Evolutionary conservation across 2,797 vertebrate genomes (phyloP).

Genomic region (Pagetopsis macropterus): DNA sequence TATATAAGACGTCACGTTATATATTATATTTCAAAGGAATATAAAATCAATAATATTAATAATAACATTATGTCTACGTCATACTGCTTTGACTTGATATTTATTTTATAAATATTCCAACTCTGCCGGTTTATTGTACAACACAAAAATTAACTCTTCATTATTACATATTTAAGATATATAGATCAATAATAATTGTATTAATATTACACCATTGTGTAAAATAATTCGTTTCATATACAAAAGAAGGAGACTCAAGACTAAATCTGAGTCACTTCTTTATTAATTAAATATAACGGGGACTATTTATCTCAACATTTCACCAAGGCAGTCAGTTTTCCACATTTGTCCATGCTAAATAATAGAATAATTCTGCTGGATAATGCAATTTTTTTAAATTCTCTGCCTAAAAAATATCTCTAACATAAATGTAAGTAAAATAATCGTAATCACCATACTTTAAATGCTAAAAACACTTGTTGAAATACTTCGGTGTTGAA

Average conservation of each 20-base stretch:
- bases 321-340: not conserved
- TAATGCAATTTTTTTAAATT: no score
- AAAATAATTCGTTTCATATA: no score
- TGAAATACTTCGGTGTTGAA: not conserved
- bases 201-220: no score
- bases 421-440: not conserved
- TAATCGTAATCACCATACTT: not conserved
- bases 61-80: rapidly evolving
- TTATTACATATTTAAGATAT: not conserved
- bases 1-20: not conserved
- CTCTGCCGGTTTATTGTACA: not conserved
- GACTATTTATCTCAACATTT: not conserved
- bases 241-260: not conserved
- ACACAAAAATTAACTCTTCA: not conserved
- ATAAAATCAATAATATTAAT: not conserved
- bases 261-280: not conserved
- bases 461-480: not conserved
- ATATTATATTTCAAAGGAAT: not conserved
- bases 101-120: not conserved
- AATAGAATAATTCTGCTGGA: no score
- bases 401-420: no score
- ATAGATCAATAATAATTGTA: not conserved
- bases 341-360: not conserved
- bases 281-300: not conserved
- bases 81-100: not conserved